Base-by-base conservation (phyloP, 1,140 invertebrate genomes). In the Drosophila auraria region DNA sequence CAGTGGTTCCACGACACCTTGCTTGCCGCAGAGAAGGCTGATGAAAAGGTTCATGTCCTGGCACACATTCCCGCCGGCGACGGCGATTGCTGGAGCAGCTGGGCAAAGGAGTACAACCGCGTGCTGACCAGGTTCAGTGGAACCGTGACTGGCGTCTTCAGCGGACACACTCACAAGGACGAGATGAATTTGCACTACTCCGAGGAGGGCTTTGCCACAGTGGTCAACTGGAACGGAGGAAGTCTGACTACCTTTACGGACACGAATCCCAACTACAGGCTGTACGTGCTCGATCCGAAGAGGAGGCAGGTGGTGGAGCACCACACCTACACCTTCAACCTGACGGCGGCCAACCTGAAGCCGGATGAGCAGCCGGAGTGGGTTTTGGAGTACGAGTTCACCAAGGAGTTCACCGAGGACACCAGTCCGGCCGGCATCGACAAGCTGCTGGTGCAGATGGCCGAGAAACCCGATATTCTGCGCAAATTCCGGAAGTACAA, bases 231-330 rank as follows among this genome's bases (percentile, higher is more conserved):
- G 94, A 96, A 97, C 59, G 95, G 95, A 1, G 97, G 97, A 36
- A 96, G 96, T 82, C 91, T 96, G 5, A 97, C 96, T 0, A 81
- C 94, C 2, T 96, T 94, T 47, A 75, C 93, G 0, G 82, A 95
- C 58, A 94, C 96, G 60, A 98, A 98, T 94, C 95, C 97, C 15
- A 97, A 97, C 63, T 98, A 97, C 87, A 95, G 96, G 79, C 94
- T 97, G 1, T 97, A 96, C 75, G 93, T 94, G 1, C 92, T 97
- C 1, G 95, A 97, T 82, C 91, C 93, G 0, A 91, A 82, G 8
- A 95, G 93, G n/a, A 89, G 96, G 96, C 93, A 93, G 79, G 94
- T 97, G 1, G 74, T 95, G 33, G 95, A 97, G 87, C 95, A 95
- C 49, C 94, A 96, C 6, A 97, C 96, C 15, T 98, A 95, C 93